Evolutionary conservation across 2,888 invertebrate species (phyloP).

Genomic region (Nezara viridula): DNA sequence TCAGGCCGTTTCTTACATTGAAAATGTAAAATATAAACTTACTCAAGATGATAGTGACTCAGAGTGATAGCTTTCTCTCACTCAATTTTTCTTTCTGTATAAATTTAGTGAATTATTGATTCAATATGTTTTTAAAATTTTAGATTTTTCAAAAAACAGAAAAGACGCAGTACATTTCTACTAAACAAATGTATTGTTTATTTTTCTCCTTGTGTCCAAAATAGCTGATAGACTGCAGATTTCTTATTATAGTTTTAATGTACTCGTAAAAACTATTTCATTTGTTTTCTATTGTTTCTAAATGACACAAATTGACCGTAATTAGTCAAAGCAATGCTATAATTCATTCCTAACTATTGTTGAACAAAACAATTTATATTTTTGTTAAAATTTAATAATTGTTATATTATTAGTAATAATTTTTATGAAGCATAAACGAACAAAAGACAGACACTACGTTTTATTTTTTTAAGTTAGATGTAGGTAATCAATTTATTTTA

Average conservation of each 20-base stretch:
- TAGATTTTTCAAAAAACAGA: too few species aligned
- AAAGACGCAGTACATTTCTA: not conserved
- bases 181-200: not conserved
- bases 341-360: not conserved
- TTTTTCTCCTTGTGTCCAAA: not conserved
- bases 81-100: too few species aligned
- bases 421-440: not conserved
- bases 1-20: conserved; percentile 32
- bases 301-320: not conserved
- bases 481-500: not conserved
- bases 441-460: not conserved
- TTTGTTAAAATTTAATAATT: not conserved
- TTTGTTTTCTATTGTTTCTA: not conserved
- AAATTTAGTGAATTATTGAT: too few species aligned
- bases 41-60: conserved; percentile 57
- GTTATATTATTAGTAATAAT: not conserved
- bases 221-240: not conserved
- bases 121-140: too few species aligned
- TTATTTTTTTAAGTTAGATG: not conserved
- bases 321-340: not conserved
- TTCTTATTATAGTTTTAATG: not conserved
- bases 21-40: conserved; percentile 55
- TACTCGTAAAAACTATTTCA: not conserved
- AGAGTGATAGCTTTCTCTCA: not conserved
- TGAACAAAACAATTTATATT: not conserved